Conservation (phyloP, 2,113 vertebrate genomes). For the Menidia beryllina region DNA sequence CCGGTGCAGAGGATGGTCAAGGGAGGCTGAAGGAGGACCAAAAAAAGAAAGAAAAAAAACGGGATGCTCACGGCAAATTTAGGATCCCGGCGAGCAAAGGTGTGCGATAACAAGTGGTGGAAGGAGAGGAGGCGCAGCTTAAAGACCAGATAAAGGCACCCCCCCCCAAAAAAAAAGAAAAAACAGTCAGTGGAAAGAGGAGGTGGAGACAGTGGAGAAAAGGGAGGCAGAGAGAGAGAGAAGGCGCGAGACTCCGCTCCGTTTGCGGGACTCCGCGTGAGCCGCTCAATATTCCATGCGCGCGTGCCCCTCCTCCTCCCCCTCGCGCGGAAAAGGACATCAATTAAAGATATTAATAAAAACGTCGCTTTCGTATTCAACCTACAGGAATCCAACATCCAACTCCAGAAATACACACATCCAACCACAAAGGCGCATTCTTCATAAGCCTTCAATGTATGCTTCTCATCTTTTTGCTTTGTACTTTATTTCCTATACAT, state of each 20-base stretch:
- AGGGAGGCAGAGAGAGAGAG: constrained; percentile 36
- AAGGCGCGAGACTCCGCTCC: constrained; percentile 15
- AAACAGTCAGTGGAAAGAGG: constrained; percentile 68
- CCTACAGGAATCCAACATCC: not conserved
- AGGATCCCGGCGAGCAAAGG: constrained; percentile 45
- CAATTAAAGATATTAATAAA: constrained; percentile 39
- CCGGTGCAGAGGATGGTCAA: constrained; percentile 18
- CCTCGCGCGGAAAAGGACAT: not conserved
- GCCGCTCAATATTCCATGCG: constrained; percentile 28
- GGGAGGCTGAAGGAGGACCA: not conserved
- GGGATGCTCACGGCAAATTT: constrained; percentile 16
- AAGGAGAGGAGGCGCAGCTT: constrained; percentile 31
- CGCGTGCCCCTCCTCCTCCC: constrained; percentile 5
- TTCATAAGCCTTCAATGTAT: not conserved
- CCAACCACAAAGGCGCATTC: not conserved
- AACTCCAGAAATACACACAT: constrained; percentile 32
- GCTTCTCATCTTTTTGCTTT: not conserved
- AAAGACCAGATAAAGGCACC: constrained; percentile 3
- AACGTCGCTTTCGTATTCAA: constrained; percentile 36
- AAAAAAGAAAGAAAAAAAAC: too few species aligned
- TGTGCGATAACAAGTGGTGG: constrained; percentile 55
- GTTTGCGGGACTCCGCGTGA: constrained; percentile 41
- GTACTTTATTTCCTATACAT: not conserved
- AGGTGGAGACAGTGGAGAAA: constrained; percentile 37
- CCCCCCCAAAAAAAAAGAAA: too few species aligned